phyloP scores from a whole-genome alignment of 2,888 invertebrate genomes.

The Byasa hedistus region DNA sequence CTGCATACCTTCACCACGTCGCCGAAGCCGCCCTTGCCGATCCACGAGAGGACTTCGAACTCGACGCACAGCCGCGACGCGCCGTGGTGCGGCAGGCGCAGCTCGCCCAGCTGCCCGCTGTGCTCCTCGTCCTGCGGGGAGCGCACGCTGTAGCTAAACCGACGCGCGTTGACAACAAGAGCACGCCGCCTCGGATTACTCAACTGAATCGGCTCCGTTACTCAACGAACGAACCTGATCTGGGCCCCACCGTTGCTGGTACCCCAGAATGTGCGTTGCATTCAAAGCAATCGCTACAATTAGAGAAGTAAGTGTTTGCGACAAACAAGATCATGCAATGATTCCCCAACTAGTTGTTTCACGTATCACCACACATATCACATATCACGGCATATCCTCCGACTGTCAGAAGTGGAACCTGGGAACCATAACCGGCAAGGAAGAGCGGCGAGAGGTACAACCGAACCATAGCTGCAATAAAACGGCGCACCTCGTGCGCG shows the following conservation, averaged over 20 bases:
- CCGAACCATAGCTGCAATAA: neutral
- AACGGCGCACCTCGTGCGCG: neutral
- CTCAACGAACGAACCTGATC: too few species aligned
- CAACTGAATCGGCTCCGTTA: too few species aligned
- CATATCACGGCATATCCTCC: too few species aligned
- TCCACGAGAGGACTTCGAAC: constrained; percentile 88
- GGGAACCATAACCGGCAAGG: neutral
- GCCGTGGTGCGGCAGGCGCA: constrained; percentile 57
- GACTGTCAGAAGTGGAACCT: too few species aligned
- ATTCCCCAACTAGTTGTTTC: too few species aligned
- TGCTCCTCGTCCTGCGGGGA: constrained; percentile 28
- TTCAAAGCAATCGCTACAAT: too few species aligned
- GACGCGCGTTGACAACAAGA: neutral
- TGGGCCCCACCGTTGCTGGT: too few species aligned
- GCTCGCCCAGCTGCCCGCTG: constrained; percentile 48
- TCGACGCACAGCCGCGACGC: constrained; percentile 89
- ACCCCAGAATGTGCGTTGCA: too few species aligned
- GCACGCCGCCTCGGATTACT: neutral
- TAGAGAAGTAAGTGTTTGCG: too few species aligned
- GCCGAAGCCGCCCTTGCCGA: constrained; percentile 97
- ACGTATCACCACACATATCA: too few species aligned
- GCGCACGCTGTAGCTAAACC: too few species aligned
- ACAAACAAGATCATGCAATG: too few species aligned
- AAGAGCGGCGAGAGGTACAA: neutral
- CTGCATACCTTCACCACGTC: constrained; percentile 91